phyloP scores from a whole-genome alignment of 2,797 vertebrate species.

The Acanthurus leucopareius region DNA sequence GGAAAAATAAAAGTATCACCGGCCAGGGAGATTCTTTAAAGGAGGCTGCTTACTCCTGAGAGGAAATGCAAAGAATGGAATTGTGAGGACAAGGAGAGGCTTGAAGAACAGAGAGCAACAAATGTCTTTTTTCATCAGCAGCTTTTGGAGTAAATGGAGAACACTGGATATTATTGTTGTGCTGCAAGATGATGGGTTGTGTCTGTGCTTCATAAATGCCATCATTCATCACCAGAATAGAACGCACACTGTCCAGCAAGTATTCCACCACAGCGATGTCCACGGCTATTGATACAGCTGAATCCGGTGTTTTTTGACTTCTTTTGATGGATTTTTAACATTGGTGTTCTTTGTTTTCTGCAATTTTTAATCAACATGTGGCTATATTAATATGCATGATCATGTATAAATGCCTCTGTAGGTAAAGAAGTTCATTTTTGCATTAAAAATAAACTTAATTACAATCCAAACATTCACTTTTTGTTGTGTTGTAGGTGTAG shows the following conservation, averaged over 20 bases:
- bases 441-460: background rate
- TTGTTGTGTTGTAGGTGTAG: background rate
- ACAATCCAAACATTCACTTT: background rate
- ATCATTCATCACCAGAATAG: conserved; percentile 76
- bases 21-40: background rate
- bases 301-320: conserved; percentile 8
- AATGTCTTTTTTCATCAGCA: conserved; percentile 42
- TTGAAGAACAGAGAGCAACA: conserved; percentile 36
- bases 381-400: background rate
- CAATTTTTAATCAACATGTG: background rate
- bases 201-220: conserved; percentile 72
- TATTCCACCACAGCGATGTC: conserved; percentile 43
- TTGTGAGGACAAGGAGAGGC: conserved; percentile 18
- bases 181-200: conserved; percentile 55
- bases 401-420: too few relatives aligned
- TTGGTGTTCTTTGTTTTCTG: conserved; percentile 13
- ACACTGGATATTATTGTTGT: conserved; percentile 79
- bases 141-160: conserved; percentile 51
- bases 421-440: background rate
- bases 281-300: conserved; percentile 12
- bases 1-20: too few relatives aligned
- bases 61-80: conserved; percentile 9
- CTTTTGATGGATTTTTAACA: conserved; percentile 18
- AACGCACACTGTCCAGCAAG: conserved; percentile 63
- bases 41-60: background rate